These are phyloP conservation scores for Proisotoma minuta DNA, from an alignment of 2,888 invertebrate genomes.

Conservation along the genomic window DNA sequence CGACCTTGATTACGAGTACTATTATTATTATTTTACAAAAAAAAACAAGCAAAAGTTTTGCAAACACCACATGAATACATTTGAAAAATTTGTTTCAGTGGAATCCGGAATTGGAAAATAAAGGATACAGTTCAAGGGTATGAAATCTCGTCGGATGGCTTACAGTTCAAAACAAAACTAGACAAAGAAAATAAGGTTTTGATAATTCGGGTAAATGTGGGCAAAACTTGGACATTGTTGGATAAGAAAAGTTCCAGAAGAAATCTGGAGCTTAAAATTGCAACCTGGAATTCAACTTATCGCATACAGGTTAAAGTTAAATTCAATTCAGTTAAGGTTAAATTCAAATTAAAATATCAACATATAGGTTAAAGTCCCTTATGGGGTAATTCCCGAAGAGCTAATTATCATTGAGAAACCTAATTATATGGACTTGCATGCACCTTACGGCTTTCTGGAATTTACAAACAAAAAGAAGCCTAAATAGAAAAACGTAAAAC, in stretches of 20 bases:
- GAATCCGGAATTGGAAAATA: conserved; percentile 12
- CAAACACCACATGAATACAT: background rate
- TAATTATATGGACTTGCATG: conserved; percentile 16
- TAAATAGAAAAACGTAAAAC: background rate
- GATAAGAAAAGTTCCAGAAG: conserved; percentile 8
- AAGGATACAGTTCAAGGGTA: conserved; percentile 22
- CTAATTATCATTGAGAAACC: conserved; percentile 15
- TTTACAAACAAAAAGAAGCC: background rate
- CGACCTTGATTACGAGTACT: background rate
- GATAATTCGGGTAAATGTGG: conserved; percentile 10
- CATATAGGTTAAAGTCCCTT: conserved; percentile 18
- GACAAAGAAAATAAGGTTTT: conserved; percentile 15
- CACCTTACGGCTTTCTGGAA: conserved; percentile 15
- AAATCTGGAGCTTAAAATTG: conserved; percentile 19
- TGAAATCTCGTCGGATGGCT: conserved; percentile 22
- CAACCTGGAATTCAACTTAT: conserved; percentile 24
- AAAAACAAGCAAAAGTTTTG: background rate
- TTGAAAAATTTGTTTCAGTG: background rate
- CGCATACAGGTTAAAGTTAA: conserved; percentile 19
- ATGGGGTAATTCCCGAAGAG: conserved; percentile 21
- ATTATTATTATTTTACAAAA: background rate
- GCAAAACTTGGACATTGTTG: background rate
- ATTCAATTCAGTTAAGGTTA: no score
- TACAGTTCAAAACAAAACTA: conserved; percentile 16
- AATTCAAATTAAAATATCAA: no score